These are phyloP conservation scores for Typhlomys cinereus DNA, from an alignment of 2,113 vertebrate genomes.

Conservation along the genomic window DNA sequence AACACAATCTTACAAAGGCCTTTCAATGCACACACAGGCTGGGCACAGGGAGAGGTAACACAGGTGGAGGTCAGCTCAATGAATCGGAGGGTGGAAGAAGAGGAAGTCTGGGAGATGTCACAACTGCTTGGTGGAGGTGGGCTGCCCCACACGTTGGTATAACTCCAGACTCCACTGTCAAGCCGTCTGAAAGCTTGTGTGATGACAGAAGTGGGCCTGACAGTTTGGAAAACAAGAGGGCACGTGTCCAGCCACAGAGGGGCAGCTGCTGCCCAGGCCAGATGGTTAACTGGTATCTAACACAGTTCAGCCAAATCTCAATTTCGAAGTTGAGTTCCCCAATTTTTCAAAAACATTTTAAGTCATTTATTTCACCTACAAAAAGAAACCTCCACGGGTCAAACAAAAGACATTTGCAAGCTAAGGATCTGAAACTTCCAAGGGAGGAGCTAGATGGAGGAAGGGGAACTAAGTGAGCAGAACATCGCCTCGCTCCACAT, in stretches of 20 bases:
- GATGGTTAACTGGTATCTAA: background rate
- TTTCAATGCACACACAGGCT: background rate
- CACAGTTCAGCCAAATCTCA: background rate
- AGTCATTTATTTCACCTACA: background rate
- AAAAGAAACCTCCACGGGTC: background rate
- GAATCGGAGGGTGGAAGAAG: background rate
- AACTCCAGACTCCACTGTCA: background rate
- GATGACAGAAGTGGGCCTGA: background rate
- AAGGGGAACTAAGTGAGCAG: background rate
- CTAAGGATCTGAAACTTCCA: background rate
- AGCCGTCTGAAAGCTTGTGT: background rate
- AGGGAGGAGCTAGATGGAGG: background rate
- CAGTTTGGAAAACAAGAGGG: background rate
- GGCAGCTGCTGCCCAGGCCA: background rate
- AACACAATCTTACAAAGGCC: background rate
- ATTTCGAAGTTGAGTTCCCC: background rate
- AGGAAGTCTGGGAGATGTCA: background rate
- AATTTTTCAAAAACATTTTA: background rate
- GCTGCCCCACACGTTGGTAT: background rate
- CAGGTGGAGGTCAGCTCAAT: background rate
- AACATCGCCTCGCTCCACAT: background rate
- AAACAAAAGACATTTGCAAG: background rate
- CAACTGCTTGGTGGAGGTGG: fast-evolving
- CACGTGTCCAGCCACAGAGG: background rate
- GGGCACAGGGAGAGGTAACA: background rate